Base-by-base conservation (phyloP, 1,140 invertebrate species). In the Drosophila parabipectinata region DNA sequence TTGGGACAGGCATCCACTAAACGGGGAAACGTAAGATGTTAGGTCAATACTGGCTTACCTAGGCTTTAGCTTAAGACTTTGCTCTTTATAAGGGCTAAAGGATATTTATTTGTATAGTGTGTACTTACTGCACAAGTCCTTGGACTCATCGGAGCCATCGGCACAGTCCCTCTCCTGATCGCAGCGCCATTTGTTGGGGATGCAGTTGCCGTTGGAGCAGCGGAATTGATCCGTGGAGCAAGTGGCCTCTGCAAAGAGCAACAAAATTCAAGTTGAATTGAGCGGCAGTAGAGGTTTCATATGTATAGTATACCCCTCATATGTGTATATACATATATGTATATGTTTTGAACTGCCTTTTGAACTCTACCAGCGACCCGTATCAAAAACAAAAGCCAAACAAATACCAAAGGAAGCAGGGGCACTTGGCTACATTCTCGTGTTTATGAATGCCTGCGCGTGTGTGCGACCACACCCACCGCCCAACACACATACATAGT, bases 111-210 rank as follows among this genome's bases (percentile, higher is more conserved):
- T 8, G 14, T 6, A 9, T 5, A 12, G 21, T 34, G 3, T 39
- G 4, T 34, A 91, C 92, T 92, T 92, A 94, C 95, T 93, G 90
- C 94, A 95, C 45, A 91, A 45, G 39, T 93, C 78, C 26, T 90
- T 63, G 45, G 91, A 87, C 89, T 96, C 96, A 82, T 96, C 96
- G 37, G 94, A 94, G 21, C 93, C 94, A 92, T 96, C 95, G 14
- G 92, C 80, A 91, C 96, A 96, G 85, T 96, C 95, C 44, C 92
- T 80, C 44, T 93, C 92, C 26, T 90, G 84, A 91, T 96, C 94
- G 92, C 95, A 96, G 60, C 93, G 93, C 94, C 94, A 94, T 79
- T 93, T 92, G 48, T 90, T 82, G 10, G 94, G 93, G 77, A 96
- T 94, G 85, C 95, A 96, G 58, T 93, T 92, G 28, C 94, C 93